Evolutionary conservation across 2,888 invertebrate genomes (phyloP).

Genomic region (Adineta ricciae): DNA sequence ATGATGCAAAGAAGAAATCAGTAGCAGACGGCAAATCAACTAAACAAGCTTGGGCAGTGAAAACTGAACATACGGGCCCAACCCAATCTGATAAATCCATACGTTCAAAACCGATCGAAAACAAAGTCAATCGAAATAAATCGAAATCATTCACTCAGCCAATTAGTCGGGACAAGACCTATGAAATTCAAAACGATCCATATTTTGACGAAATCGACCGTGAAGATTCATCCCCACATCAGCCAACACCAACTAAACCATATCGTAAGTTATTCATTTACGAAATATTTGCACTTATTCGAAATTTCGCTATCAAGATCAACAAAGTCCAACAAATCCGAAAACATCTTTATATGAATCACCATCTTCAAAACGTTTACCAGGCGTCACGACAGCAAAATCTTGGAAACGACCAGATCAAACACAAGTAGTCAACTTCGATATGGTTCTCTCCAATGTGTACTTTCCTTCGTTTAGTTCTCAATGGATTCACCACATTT

Average conservation of each 20-base stretch:
- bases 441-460: background rate
- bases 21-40: background rate
- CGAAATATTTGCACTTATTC: background rate
- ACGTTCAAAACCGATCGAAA: background rate
- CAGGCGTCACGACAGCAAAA: background rate
- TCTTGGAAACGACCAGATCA: background rate
- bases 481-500: background rate
- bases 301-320: background rate
- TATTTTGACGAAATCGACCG: background rate
- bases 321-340: background rate
- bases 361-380: background rate
- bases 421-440: background rate
- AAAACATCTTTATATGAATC: background rate
- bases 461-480: background rate
- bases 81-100: background rate
- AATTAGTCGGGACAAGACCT: background rate
- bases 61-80: background rate
- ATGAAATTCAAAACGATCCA: background rate
- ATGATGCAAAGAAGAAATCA: background rate
- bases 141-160: too few species aligned
- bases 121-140: background rate
- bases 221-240: background rate
- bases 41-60: background rate
- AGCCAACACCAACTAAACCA: background rate
- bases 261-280: background rate